These are phyloP conservation scores for Melitaea athalia DNA, from an alignment of 2,888 invertebrate genomes.

Conservation along the genomic window DNA sequence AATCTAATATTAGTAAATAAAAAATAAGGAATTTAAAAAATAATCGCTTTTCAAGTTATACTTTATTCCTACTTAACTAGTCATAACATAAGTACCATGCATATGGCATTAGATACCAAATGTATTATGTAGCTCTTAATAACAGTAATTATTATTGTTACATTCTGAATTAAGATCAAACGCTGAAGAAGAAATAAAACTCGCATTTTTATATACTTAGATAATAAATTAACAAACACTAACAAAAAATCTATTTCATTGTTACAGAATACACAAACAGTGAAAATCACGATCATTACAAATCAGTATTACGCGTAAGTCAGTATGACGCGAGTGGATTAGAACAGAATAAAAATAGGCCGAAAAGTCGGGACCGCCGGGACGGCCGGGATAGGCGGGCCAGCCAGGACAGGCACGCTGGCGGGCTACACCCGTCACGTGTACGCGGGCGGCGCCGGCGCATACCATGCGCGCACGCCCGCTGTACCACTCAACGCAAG, in stretches of 20 bases:
- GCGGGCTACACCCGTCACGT: conserved; percentile 75
- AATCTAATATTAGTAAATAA: no score
- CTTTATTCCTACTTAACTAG: no score
- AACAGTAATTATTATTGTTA: no score
- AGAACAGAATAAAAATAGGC: conserved; percentile 9
- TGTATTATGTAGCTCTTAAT: no score
- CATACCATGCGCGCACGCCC: conserved; percentile 75
- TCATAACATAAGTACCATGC: no score
- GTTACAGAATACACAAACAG: conserved; percentile 21
- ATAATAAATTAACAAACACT: neutral
- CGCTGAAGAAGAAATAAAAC: no score
- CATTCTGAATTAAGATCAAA: no score
- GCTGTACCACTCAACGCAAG: conserved; percentile 77
- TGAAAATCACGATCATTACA: neutral
- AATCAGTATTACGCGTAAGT: neutral
- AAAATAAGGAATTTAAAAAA: no score
- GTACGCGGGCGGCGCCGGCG: conserved; percentile 71
- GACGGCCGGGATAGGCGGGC: conserved; percentile 6
- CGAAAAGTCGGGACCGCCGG: conserved; percentile 12
- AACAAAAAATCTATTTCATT: conserved; percentile 11
- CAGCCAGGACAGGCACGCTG: conserved; percentile 55
- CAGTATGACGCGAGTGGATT: conserved; percentile 23
- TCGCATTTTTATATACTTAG: neutral
- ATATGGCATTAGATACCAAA: no score
- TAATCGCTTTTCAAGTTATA: no score